Evolutionary conservation across 2,888 invertebrate genomes (phyloP), one percentile per base, ranked within the genome.

Genomic region (Anoplius nigerrimus): DNA sequence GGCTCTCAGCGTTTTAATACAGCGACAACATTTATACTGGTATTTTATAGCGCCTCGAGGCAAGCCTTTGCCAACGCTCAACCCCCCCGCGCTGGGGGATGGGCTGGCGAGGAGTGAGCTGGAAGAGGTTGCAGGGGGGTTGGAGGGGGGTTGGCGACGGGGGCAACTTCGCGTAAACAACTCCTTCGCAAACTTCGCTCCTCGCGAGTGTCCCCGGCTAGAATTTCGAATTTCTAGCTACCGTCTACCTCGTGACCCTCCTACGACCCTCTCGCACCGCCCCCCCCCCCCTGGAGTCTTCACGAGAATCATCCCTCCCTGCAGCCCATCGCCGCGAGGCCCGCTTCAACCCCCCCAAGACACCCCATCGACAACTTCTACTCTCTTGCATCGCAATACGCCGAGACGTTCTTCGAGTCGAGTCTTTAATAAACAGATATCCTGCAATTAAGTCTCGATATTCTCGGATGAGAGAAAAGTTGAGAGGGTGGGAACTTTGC

Each of bases 121-220:
- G n/a, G n/a, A n/a, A n/a, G n/a, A n/a, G n/a, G n/a, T n/a, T n/a
- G n/a, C n/a, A n/a, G n/a, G n/a, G n/a, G n/a, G n/a, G n/a, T n/a
- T n/a, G n/a, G n/a, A n/a, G n/a, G 65, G 68, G 71, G 69, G 77
- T 66, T 68, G 66, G 67, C 75, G 65, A 72, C 67, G 69, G 59
- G 66, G 64, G 72, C 67, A 80, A 79, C 70, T 80, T 75, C 70
- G 63, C 80, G 81, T 80, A 80, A 80, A 80, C 80, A 80, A 81
- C 77, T 80, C 81, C 77, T 79, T 78, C 69, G 79, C 68, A 76
- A 80, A 80, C 80, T 80, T 81, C 79, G 77, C 81, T 76, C 71
- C 77, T 74, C 45, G 70, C 77, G 70, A 71, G 72, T 72, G 74
- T 75, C 80, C 76, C 72, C 75, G 71, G 79, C 73, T 81, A 81